These are phyloP conservation scores for Napeogenes inachia DNA, from an alignment of 2,888 invertebrate species.

Conservation along the genomic window DNA sequence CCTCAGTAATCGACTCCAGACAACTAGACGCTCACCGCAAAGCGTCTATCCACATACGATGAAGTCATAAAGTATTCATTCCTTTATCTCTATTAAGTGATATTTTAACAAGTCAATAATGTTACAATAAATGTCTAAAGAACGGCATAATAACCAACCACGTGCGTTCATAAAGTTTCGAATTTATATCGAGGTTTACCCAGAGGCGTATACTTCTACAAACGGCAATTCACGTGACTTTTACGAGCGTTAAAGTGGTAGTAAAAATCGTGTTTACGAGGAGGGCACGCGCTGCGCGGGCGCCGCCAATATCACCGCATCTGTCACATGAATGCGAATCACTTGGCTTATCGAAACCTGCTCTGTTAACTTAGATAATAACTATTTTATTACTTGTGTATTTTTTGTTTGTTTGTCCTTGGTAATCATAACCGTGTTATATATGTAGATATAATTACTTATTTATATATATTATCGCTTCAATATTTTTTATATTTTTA, in stretches of 20 bases:
- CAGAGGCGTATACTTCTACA: constrained; percentile 75
- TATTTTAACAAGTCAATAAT: constrained; percentile 77
- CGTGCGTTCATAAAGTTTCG: constrained; percentile 71
- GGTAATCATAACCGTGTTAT: no score
- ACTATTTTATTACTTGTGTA: constrained; percentile 25
- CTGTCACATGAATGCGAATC: constrained; percentile 53
- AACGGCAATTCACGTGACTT: constrained; percentile 74
- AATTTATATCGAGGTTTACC: constrained; percentile 75
- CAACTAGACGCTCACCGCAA: constrained; percentile 46
- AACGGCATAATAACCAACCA: constrained; percentile 75
- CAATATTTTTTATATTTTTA: no score
- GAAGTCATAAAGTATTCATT: constrained; percentile 70
- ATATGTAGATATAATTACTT: no score
- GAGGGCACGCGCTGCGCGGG: constrained; percentile 55
- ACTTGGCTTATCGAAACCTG: constrained; percentile 54
- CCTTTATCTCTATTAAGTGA: constrained; percentile 75
- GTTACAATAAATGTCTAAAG: constrained; percentile 74
- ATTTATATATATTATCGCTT: no score
- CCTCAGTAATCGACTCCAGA: constrained; percentile 50
- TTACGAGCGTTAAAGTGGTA: constrained; percentile 72
- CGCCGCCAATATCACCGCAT: constrained; percentile 43
- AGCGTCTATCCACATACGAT: constrained; percentile 51
- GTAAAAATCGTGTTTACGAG: constrained; percentile 75
- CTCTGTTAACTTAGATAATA: constrained; percentile 43
- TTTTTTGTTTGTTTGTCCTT: no score